phyloP scores from a whole-genome alignment of 2,113 vertebrate species.

The Otocyon megalotis region DNA sequence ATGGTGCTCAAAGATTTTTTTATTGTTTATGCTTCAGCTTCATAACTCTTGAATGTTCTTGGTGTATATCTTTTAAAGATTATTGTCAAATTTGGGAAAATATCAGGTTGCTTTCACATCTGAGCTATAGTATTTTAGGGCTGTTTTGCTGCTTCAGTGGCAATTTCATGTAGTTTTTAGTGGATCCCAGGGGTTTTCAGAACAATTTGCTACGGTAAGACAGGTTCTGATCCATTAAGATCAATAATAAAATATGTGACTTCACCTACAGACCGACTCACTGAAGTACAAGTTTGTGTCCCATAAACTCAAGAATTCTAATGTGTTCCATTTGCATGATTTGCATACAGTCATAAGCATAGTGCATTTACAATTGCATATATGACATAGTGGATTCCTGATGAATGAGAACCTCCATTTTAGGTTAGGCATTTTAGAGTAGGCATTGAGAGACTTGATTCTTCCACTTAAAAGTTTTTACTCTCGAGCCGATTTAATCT shows the following conservation, averaged over 20 bases:
- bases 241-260: background rate
- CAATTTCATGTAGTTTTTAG: background rate
- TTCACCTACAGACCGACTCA: background rate
- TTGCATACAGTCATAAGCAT: background rate
- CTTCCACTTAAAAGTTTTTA: background rate
- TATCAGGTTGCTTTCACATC: background rate
- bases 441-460: background rate
- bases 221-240: background rate
- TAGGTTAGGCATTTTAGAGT: background rate
- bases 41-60: background rate
- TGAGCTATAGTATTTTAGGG: background rate
- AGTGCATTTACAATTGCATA: background rate
- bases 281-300: background rate
- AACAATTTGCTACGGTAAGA: background rate
- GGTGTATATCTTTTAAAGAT: background rate
- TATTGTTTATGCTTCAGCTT: background rate
- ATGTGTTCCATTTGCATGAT: background rate
- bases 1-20: background rate
- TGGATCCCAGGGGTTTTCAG: background rate
- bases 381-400: background rate
- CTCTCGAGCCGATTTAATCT: background rate
- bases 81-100: slow-evolving; percentile 13
- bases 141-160: background rate
- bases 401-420: background rate
- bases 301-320: background rate